A percentile compares a stretch with the other conserved stretches of the same genome.
Evolutionary conservation across 2,888 invertebrate genomes (phyloP).

Genomic region (Cephonodes hylas): DNA sequence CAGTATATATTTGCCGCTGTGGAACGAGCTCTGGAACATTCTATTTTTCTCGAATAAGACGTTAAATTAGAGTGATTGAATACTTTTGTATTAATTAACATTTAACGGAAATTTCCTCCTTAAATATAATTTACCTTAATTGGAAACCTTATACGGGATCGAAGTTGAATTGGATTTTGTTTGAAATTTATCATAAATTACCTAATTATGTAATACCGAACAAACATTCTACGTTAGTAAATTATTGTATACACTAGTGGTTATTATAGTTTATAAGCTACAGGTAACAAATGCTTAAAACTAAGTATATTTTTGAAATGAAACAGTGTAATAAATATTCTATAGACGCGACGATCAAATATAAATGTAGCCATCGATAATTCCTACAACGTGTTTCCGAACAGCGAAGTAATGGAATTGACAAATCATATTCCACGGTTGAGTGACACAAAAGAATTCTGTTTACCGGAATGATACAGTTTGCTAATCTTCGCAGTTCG

Average conservation of each 20-base stretch:
- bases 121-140: neutral
- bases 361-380: conserved; percentile 22
- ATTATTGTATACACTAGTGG: too few relatives aligned
- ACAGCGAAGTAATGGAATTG: conserved; percentile 36
- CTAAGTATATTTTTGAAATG: too few relatives aligned
- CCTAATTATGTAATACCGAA: too few relatives aligned
- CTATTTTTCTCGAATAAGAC: conserved; percentile 10
- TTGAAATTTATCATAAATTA: neutral
- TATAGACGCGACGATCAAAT: conserved; percentile 16
- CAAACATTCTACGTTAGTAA: too few relatives aligned
- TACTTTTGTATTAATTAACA: neutral
- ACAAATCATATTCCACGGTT: conserved; percentile 37
- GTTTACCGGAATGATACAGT: conserved; percentile 3
- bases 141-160: neutral
- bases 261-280: too few relatives aligned
- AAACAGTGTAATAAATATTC: too few relatives aligned
- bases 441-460: conserved; percentile 8
- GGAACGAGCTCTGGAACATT: conserved; percentile 25
- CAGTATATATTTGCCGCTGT: conserved; percentile 39
- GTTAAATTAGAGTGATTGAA: neutral
- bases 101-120: neutral
- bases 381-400: conserved; percentile 43
- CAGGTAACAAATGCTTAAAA: too few relatives aligned
- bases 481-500: neutral
- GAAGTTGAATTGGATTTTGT: neutral